A percentile compares a stretch with the other conserved stretches of the same genome.
Conservation (phyloP, 2,888 invertebrate genomes). For the Magallana nippona region DNA sequence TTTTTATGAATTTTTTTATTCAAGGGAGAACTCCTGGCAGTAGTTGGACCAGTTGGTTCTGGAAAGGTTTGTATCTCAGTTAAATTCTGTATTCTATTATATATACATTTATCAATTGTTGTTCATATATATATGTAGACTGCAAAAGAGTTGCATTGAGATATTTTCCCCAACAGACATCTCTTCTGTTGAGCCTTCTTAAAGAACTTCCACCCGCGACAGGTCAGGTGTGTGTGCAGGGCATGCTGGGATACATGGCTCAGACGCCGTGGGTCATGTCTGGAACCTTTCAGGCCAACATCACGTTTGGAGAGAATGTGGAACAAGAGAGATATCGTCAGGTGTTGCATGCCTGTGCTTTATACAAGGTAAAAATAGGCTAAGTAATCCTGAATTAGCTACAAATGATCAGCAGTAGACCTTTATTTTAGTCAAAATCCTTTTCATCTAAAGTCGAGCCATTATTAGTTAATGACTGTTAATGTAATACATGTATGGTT, state of each 20-base stretch:
- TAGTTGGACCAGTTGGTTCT: slow-evolving; percentile 93
- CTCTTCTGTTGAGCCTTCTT: slow-evolving; percentile 83
- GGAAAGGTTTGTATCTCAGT: slow-evolving; percentile 84
- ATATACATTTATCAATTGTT: too few relatives aligned
- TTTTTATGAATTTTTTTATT: not conserved
- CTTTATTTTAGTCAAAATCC: too few relatives aligned
- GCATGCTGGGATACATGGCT: slow-evolving; percentile 85
- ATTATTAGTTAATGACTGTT: not conserved
- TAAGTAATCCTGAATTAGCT: not conserved
- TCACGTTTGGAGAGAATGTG: slow-evolving; percentile 89
- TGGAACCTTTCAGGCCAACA: slow-evolving; percentile 92
- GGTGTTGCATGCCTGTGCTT: slow-evolving; percentile 84
- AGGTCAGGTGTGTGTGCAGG: slow-evolving; percentile 85
- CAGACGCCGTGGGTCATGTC: slow-evolving; percentile 89
- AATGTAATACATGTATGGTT: too few relatives aligned
- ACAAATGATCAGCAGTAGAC: too few relatives aligned
- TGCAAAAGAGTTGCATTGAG: not conserved
- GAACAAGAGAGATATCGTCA: slow-evolving; percentile 81
- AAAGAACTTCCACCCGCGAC: slow-evolving; percentile 84
- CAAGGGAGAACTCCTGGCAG: slow-evolving; percentile 84
- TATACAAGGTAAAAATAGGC: slow-evolving; percentile 72
- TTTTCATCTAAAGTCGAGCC: too few relatives aligned
- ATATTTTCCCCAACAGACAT: slow-evolving; percentile 63
- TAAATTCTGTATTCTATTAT: too few relatives aligned
- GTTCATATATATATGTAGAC: too few relatives aligned